phyloP scores from a whole-genome alignment of 2,113 vertebrate genomes.

The Climacteris rufus region DNA sequence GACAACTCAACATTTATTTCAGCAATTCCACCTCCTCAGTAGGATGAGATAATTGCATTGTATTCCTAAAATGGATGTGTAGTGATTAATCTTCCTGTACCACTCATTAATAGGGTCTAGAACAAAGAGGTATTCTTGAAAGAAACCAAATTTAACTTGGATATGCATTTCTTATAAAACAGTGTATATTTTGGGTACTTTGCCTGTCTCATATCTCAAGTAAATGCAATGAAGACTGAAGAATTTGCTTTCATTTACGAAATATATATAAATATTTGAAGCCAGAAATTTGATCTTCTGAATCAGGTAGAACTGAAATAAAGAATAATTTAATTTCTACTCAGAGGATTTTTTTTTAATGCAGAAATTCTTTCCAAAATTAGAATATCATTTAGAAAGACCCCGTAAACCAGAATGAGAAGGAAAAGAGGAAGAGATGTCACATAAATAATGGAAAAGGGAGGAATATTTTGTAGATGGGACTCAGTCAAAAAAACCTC shows the following conservation, averaged over 20 bases:
- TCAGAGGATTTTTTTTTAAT: not conserved
- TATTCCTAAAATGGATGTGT: not conserved
- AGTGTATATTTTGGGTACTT: not conserved
- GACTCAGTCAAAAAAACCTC: not conserved
- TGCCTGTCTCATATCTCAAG: accelerated
- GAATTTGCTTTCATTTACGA: not conserved
- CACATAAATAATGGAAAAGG: not conserved
- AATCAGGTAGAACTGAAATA: not conserved
- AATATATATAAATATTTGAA: not conserved
- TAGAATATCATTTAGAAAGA: not conserved
- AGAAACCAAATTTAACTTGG: not conserved
- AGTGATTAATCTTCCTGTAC: not conserved
- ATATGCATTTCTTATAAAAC: not conserved
- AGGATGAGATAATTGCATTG: not conserved
- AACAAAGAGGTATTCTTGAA: not conserved
- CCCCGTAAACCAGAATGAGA: not conserved
- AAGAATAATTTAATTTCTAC: not conserved
- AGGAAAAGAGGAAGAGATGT: not conserved
- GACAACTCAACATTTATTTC: not conserved
- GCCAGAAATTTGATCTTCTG: not conserved
- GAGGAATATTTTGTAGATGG: not conserved
- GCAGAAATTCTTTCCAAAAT: not conserved
- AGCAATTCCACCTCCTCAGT: not conserved
- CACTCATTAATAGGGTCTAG: not conserved
- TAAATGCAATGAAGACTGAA: not conserved